phyloP scores from a whole-genome alignment of 2,797 vertebrate species.

The Amphiprion clarkii region DNA sequence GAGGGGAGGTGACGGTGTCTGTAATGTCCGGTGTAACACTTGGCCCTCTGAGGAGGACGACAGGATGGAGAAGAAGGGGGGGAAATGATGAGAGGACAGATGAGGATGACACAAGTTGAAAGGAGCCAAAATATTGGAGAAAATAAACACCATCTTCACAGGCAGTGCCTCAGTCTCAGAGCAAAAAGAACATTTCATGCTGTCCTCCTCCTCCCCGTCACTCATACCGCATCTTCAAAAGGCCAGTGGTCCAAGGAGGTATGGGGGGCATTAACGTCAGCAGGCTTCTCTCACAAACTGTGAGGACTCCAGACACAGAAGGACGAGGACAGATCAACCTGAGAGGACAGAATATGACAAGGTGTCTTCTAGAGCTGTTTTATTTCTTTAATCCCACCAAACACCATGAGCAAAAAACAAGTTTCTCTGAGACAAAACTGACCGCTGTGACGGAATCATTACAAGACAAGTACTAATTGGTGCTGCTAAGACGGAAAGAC shows the following conservation, averaged over 20 bases:
- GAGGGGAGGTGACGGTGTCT: constrained; percentile 48
- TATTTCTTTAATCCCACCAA: neutral
- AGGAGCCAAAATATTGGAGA: constrained; percentile 52
- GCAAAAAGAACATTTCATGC: constrained; percentile 71
- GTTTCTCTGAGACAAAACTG: neutral
- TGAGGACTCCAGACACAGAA: constrained; percentile 65
- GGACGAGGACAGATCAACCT: constrained; percentile 68
- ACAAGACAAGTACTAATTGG: constrained; percentile 26
- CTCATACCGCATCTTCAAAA: constrained; percentile 57
- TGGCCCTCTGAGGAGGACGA: constrained; percentile 46
- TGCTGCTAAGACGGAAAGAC: constrained; percentile 28
- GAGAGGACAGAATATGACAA: constrained; percentile 30
- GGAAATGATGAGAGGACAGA: constrained; percentile 31
- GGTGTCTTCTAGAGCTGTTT: neutral
- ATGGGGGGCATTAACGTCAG: constrained; percentile 63
- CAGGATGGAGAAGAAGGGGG: constrained; percentile 16
- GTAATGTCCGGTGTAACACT: constrained; percentile 61
- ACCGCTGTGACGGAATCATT: neutral
- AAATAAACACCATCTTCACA: constrained; percentile 70
- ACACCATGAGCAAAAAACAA: neutral
- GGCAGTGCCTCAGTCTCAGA: constrained; percentile 73
- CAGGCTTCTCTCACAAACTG: constrained; percentile 65
- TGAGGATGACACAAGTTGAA: constrained; percentile 53
- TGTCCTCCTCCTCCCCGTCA: constrained; percentile 65
- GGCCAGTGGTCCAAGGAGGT: constrained; percentile 64